phyloP scores from a whole-genome alignment of 2,797 vertebrate species.

The Hydrolagus colliei region DNA sequence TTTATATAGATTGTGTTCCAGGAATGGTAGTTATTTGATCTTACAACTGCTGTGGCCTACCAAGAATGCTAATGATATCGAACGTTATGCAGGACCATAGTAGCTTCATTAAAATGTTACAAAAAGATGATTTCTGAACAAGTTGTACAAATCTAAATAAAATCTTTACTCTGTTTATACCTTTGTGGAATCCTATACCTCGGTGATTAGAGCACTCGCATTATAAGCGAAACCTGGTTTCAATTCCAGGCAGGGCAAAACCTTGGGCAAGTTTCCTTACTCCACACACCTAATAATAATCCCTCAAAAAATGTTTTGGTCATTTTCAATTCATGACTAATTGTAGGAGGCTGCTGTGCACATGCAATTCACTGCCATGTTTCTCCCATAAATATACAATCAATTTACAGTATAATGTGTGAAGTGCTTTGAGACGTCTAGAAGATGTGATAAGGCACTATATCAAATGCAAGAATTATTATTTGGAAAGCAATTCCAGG shows the following conservation, averaged over 20 bases:
- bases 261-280: background rate
- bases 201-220: no score
- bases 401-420: no score
- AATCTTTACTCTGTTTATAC: slow-evolving; percentile 14
- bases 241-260: background rate
- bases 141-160: slow-evolving; percentile 21
- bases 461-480: no score
- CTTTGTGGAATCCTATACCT: background rate
- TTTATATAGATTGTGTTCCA: slow-evolving; percentile 13
- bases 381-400: no score
- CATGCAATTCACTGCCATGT: no score
- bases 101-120: slow-evolving; percentile 14
- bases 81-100: background rate
- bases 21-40: background rate
- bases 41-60: background rate
- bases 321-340: no score
- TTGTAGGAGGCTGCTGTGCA: no score
- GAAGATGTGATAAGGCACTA: no score
- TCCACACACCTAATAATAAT: no score
- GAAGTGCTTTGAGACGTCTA: no score
- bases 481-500: slow-evolving; percentile 4
- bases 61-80: background rate
- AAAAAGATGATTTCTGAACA: slow-evolving; percentile 2
- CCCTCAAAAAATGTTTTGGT: no score
- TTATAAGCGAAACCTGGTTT: no score